Evolutionary conservation across 2,797 vertebrate genomes (phyloP).

Genomic region (Pygocentrus nattereri): DNA sequence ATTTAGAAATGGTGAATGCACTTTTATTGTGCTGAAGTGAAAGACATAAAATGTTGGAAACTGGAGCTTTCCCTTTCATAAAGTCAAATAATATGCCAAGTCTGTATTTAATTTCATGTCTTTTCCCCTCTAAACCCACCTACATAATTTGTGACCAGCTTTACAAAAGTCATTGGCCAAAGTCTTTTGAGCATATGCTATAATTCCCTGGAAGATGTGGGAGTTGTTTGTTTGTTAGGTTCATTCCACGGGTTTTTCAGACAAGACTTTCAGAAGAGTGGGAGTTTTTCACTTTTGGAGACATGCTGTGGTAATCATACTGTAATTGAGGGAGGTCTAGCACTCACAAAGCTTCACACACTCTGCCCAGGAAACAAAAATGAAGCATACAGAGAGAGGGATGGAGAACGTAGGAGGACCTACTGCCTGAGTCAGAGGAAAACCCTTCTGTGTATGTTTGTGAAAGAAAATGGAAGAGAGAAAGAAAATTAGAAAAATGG

Average conservation of each 20-base stretch:
- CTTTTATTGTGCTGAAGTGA: neutral
- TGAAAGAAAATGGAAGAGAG: neutral
- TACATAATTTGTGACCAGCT: neutral
- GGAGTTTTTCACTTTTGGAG: conserved; percentile 38
- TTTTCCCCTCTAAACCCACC: neutral
- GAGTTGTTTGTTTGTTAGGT: conserved; percentile 32
- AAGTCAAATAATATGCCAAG: conserved; percentile 38
- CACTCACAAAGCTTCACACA: neutral
- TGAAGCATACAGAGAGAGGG: neutral
- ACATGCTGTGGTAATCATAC: neutral
- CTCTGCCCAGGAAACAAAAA: conserved; percentile 2
- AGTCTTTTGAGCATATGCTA: neutral
- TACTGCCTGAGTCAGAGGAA: conserved; percentile 43
- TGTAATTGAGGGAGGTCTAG: conserved; percentile 45
- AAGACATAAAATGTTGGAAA: neutral
- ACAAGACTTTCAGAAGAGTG: conserved; percentile 38
- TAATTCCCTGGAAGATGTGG: conserved; percentile 20
- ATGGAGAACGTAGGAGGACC: conserved; percentile 27
- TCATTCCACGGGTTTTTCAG: conserved; percentile 40
- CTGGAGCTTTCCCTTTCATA: conserved; percentile 12
- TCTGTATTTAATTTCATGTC: neutral
- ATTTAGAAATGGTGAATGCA: no score
- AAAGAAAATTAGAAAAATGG: no score
- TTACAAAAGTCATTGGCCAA: neutral
- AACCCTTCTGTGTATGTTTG: conserved; percentile 16